A percentile compares a stretch with the other conserved stretches of the same genome.
These are phyloP conservation scores for Thaleichthys pacificus DNA, from an alignment of 2,797 vertebrate species.

Conservation along the genomic window DNA sequence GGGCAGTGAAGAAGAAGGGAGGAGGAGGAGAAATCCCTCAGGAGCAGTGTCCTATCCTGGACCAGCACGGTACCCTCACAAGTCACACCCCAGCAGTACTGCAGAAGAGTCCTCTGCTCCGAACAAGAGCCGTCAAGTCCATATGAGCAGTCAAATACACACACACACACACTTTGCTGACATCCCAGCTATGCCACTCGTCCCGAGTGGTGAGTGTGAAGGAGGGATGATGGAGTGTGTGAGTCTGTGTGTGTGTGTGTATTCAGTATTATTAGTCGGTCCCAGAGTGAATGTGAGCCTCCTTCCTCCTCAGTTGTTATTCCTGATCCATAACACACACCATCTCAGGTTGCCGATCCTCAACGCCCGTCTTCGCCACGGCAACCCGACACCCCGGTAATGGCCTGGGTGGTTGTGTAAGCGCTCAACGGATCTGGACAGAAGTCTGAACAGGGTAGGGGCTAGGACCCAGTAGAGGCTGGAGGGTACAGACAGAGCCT, in stretches of 20 bases:
- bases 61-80: neutral
- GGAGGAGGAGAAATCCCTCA: neutral
- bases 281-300: slow-evolving; percentile 23
- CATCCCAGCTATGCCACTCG: neutral
- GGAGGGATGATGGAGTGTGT: neutral
- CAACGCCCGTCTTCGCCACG: slow-evolving; percentile 21
- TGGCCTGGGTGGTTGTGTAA: slow-evolving; percentile 26
- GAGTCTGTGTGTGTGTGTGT: slow-evolving; percentile 6
- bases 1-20: neutral
- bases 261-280: slow-evolving; percentile 6
- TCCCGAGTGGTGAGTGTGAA: neutral
- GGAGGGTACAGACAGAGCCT: neutral
- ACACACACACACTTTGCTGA: too few species aligned
- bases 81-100: neutral
- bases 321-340: slow-evolving; percentile 43
- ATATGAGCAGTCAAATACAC: too few species aligned
- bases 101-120: neutral
- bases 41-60: too few species aligned
- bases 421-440: slow-evolving; percentile 7
- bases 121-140: too few species aligned
- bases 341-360: slow-evolving; percentile 38
- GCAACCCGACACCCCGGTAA: slow-evolving; percentile 43
- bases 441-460: neutral
- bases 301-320: slow-evolving; percentile 37
- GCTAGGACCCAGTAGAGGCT: neutral